These are phyloP conservation scores for Suncus etruscus DNA, from an alignment of 2,113 vertebrate species.

Conservation along the genomic window DNA sequence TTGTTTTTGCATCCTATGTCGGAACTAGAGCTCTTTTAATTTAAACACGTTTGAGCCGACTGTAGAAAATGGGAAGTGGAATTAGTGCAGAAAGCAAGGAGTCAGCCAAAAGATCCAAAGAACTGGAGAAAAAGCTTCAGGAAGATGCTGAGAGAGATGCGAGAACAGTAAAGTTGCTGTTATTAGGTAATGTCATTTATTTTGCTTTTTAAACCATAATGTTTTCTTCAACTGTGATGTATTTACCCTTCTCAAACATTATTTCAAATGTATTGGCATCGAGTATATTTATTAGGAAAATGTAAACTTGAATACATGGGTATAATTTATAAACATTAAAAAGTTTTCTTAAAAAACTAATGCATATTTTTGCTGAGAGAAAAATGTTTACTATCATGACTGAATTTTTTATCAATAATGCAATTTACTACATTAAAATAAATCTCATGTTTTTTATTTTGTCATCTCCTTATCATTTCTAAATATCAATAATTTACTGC, in stretches of 20 bases:
- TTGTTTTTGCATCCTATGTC: neutral
- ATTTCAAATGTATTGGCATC: neutral
- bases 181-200: constrained; percentile 85
- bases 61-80: constrained; percentile 84
- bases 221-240: neutral
- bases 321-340: neutral
- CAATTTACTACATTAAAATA: neutral
- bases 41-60: constrained; percentile 51
- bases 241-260: constrained; percentile 28
- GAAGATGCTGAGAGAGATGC: constrained; percentile 88
- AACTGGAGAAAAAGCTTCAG: constrained; percentile 89
- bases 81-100: constrained; percentile 88
- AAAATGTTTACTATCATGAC: constrained; percentile 16
- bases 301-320: neutral
- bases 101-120: constrained; percentile 85
- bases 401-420: constrained; percentile 32
- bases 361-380: neutral
- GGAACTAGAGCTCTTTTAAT: neutral
- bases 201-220: neutral
- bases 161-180: constrained; percentile 87
- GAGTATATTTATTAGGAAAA: constrained; percentile 1
- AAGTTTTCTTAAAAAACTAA: constrained; percentile 24
- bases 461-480: neutral
- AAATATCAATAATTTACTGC: constrained; percentile 8
- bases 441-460: constrained; percentile 44